Conservation (phyloP, 2,797 vertebrate species). For the Takifugu rubripes region DNA sequence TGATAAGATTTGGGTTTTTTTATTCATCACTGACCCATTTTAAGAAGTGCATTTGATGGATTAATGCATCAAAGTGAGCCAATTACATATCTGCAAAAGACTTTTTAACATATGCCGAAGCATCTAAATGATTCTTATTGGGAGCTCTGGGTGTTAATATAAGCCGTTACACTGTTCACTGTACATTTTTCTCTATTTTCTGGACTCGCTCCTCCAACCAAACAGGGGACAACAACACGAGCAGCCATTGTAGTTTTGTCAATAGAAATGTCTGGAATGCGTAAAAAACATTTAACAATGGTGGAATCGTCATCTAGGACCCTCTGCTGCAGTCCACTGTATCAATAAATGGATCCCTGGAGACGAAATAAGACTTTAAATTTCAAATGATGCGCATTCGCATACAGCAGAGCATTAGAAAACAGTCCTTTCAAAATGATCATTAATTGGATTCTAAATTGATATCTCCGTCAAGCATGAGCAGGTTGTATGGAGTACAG, state of each 20-base stretch:
- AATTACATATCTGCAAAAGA: background rate
- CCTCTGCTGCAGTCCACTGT: background rate
- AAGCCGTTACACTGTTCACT: background rate
- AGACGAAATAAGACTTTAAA: background rate
- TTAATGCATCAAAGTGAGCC: background rate
- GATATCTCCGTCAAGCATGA: background rate
- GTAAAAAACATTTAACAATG: background rate
- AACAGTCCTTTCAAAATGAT: background rate
- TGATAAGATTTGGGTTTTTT: too few relatives aligned
- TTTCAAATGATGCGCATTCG: slow-evolving; percentile 5
- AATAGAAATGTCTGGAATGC: background rate
- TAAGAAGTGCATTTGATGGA: background rate
- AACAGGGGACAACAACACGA: background rate
- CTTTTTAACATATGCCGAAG: too few relatives aligned
- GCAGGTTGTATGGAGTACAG: background rate
- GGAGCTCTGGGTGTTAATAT: background rate
- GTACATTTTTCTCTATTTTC: background rate
- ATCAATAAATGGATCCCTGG: background rate
- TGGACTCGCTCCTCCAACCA: background rate
- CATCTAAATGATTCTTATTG: background rate
- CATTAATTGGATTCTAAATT: background rate
- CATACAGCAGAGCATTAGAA: background rate
- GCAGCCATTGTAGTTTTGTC: background rate
- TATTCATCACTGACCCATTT: background rate
- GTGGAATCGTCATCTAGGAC: background rate